Evolutionary conservation across 2,797 vertebrate species (phyloP).

Genomic region (Notoglanidium macrostoma): DNA sequence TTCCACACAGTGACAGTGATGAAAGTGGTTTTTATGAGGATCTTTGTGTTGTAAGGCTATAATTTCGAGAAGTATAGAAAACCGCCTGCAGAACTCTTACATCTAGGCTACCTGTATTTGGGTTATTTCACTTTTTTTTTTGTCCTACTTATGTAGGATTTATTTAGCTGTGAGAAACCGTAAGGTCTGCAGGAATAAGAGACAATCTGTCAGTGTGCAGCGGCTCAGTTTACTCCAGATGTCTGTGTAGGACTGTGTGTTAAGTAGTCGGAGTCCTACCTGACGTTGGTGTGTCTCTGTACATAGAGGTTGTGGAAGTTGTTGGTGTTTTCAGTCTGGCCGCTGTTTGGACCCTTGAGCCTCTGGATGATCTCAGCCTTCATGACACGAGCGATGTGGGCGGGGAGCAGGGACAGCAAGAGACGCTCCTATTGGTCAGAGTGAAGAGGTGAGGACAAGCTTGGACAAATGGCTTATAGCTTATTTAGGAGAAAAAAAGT

Average conservation of each 20-base stretch:
- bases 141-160: background rate
- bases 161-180: slow-evolving; percentile 16
- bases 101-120: slow-evolving; percentile 26
- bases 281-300: slow-evolving; percentile 97
- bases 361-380: slow-evolving; percentile 98
- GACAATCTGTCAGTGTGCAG: background rate
- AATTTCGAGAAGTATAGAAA: background rate
- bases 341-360: slow-evolving; percentile 91
- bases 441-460: background rate
- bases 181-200: background rate
- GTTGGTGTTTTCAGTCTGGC: slow-evolving; percentile 93
- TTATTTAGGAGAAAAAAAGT: background rate
- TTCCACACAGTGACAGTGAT: slow-evolving; percentile 19
- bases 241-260: background rate
- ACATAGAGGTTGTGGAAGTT: slow-evolving; percentile 99
- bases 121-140: background rate
- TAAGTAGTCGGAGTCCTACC: slow-evolving; percentile 69
- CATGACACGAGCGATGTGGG: slow-evolving; percentile 97
- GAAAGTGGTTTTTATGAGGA: background rate
- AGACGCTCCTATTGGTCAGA: slow-evolving; percentile 84
- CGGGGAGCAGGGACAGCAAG: slow-evolving; percentile 89
- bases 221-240: slow-evolving; percentile 9
- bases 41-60: slow-evolving; percentile 17
- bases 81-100: background rate
- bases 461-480: background rate